Evolutionary conservation across 2,113 vertebrate species (phyloP), one percentile per base, ranked within the genome.

Genomic region (Prunella fulvescens): DNA sequence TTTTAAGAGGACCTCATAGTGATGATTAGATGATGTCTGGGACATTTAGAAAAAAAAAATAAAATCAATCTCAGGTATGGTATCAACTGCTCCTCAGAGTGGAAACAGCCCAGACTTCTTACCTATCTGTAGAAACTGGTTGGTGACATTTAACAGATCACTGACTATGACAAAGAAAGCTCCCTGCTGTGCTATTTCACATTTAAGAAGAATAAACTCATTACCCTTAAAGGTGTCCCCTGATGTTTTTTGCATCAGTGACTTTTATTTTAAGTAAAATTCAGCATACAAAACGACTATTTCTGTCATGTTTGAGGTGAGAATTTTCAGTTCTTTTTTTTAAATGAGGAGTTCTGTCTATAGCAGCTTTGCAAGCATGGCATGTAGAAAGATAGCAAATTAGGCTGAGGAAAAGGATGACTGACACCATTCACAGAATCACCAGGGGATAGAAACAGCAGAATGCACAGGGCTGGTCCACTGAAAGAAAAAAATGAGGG

Each of bases 281-380:
- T 50, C 35, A 78, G n/a, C 44, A 56, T 28, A 57, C 11, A 37
- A 72, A 88, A 57, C 26, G 0, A 57, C 51, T 57, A 37, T 62
- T 78, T 78, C 35, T 67, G 44, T 64, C 40, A 45, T 53, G 37
- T 74, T 76, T 81, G 62, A 78, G 29, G 73, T 54, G 12, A 51
- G 18, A 67, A 29, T 44, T 95, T 97, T 95, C 88, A 51, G 64
- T 84, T 94, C 77, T 86, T 44, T 80, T 58, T 74, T 87, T 56
- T 74, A 39, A 19, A 24, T 39, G 16, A 72, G 25, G 25, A 45
- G 14, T 48, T 92, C 53, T 85, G 40, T 60, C 65, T 81, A 33
- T 9, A 81, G 61, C 60, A 87, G 45, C 66, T 85, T 60, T 76
- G 73, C 73, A 81, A 81, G 44, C 24, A 29, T 4, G 29, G 53